These are phyloP conservation scores for Chironomus tentans DNA, from an alignment of 2,888 invertebrate species.

Conservation along the genomic window DNA sequence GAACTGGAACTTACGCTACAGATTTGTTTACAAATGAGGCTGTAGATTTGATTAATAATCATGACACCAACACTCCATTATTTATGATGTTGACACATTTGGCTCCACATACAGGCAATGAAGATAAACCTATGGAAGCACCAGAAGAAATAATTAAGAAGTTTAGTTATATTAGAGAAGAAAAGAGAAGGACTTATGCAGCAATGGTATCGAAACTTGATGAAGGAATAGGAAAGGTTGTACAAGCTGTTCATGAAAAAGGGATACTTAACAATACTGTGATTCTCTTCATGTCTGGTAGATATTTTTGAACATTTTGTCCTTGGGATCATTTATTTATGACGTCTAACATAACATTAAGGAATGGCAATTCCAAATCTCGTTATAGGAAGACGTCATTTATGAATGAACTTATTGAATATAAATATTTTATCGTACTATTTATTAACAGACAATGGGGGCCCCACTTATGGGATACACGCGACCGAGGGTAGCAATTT, in stretches of 20 bases:
- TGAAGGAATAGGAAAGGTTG: slow-evolving; percentile 69
- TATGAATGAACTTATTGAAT: too few species aligned
- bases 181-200: slow-evolving; percentile 56
- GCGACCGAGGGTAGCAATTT: slow-evolving; percentile 68
- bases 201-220: slow-evolving; percentile 81
- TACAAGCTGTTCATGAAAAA: slow-evolving; percentile 54
- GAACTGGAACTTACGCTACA: slow-evolving; percentile 56
- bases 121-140: slow-evolving; percentile 59
- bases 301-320: neutral
- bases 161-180: slow-evolving; percentile 57
- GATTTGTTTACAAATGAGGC: slow-evolving; percentile 60
- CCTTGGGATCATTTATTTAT: too few species aligned
- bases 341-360: too few species aligned
- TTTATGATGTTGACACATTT: slow-evolving; percentile 72
- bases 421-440: too few species aligned
- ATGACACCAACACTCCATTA: slow-evolving; percentile 53
- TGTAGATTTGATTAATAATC: slow-evolving; percentile 50
- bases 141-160: slow-evolving; percentile 59
- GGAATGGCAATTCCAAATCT: too few species aligned
- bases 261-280: slow-evolving; percentile 71
- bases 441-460: slow-evolving; percentile 34
- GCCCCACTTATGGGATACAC: slow-evolving; percentile 61
- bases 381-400: too few species aligned
- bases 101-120: slow-evolving; percentile 70
- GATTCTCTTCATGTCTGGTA: slow-evolving; percentile 63